Base-by-base conservation (phyloP, 2,113 vertebrate genomes). In the Psephotus haematonotus region DNA sequence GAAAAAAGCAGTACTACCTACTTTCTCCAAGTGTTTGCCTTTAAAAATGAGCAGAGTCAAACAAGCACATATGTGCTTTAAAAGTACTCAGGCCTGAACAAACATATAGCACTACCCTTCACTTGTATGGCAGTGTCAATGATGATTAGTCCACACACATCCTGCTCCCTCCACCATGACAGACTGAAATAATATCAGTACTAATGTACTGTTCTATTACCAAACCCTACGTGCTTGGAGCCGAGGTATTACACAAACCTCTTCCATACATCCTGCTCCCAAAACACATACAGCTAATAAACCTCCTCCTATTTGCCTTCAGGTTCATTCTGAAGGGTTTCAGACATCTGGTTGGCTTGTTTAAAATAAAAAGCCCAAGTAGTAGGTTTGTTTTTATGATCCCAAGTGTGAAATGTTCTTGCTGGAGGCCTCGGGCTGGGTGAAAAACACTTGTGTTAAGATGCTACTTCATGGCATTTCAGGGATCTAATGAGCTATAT, bases 201-300 rank as follows among this genome's bases (percentile, higher is more conserved):
- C 63, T 75, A 18, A 92, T 49, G 28, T 9, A n/a, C 83, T 41
- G 23, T 4, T 87, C 47, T 37, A 22, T 60, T 76, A 92, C 52
- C 43, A 84, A 88, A 89, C 33, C 39, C 76, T 57, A 52, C 41
- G 22, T 28, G 44, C 59, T 74, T 49, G 41, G 79, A 86, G 75
- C 43, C 46, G 25, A 90, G 71, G 88, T 78, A 94, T 93, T 92
- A 77, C 31, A 88, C 75, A 92, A 86, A 83, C 81, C 75, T 92
- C 71, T 72, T 81, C 86, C 49, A 77, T 70, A 92, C 88, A 90
- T 77, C 80, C 86, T 75, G 60, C 86, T 95, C 91, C 86, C 83
- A 81, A 81, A 82, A 82, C 86, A 95, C 75, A 94, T 50, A 86
- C n/a, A 79, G 69, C 69, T 95, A 95, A 93, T 93, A 97, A 95